phyloP scores from a whole-genome alignment of 1,140 invertebrate genomes.

The Eumeta japonica region DNA sequence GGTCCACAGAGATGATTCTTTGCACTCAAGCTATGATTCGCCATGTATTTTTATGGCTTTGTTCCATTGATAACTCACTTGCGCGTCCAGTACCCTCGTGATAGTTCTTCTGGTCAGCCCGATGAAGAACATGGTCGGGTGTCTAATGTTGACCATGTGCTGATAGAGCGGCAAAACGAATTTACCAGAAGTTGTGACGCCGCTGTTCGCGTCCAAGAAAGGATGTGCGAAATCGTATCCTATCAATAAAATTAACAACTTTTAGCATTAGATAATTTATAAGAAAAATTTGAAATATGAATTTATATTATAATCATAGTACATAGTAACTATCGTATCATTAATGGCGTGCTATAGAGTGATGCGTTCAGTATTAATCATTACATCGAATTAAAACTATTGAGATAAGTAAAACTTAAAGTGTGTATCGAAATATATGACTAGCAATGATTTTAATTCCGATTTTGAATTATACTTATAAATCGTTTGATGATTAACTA shows the following conservation, averaged over 20 bases:
- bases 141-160: constrained; percentile 70
- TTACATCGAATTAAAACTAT: too few species aligned
- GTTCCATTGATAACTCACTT: constrained; percentile 20
- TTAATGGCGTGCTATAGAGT: background rate
- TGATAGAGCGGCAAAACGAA: constrained; percentile 71
- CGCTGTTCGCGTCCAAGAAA: constrained; percentile 64
- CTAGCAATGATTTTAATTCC: too few species aligned
- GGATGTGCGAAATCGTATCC: constrained; percentile 70
- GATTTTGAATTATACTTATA: too few species aligned
- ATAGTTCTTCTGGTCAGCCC: constrained; percentile 60
- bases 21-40: background rate
- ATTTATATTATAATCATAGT: too few species aligned
- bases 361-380: too few species aligned
- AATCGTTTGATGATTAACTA: too few species aligned
- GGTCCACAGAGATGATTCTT: too few species aligned
- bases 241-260: constrained; percentile 13
- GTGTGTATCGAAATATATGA: too few species aligned
- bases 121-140: constrained; percentile 71
- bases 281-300: background rate
- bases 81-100: constrained; percentile 35
- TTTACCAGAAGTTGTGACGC: constrained; percentile 61
- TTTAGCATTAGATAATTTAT: background rate
- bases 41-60: background rate
- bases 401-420: constrained; percentile 6
- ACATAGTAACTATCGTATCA: background rate